Percentiles rank a stretch among this genome's conserved stretches.
Evolutionary conservation across 2,797 vertebrate genomes (phyloP).

Genomic region (Pogoniulus pusillus): DNA sequence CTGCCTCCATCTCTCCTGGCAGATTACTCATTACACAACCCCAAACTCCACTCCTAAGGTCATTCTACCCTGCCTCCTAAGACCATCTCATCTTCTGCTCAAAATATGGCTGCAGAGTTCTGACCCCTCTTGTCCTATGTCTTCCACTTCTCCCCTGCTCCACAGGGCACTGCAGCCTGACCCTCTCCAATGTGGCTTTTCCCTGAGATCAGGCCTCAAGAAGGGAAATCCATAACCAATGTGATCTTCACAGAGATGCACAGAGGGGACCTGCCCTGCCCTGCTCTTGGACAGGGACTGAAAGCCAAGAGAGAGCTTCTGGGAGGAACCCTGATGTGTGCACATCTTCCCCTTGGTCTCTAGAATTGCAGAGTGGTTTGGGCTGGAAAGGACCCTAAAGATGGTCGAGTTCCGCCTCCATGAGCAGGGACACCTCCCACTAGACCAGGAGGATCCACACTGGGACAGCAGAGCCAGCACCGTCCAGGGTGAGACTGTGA

Average conservation of each 20-base stretch:
- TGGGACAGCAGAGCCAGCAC: not conserved
- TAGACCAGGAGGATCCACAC: not conserved
- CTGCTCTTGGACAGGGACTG: not conserved
- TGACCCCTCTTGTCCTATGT: fast-evolving
- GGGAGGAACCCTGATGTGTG: fast-evolving
- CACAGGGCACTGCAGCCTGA: not conserved
- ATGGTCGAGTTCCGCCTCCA: not conserved
- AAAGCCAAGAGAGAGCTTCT: not conserved
- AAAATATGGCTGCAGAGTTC: not conserved
- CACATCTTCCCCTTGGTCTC: not conserved
- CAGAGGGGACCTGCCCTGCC: not conserved
- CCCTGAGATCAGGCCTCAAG: not conserved
- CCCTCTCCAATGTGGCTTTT: not conserved
- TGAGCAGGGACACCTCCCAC: not conserved
- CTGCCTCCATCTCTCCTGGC: not conserved
- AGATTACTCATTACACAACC: not conserved
- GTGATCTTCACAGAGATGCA: not conserved
- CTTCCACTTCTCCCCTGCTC: not conserved
- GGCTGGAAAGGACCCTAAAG: not conserved
- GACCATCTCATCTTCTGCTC: not conserved
- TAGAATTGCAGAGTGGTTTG: not conserved
- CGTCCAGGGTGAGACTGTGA: not conserved
- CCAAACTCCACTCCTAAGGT: not conserved
- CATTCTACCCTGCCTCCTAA: not conserved
- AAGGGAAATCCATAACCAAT: fast-evolving